These are phyloP conservation scores for Nycticorax nycticorax DNA, from an alignment of 2,113 vertebrate genomes.

Conservation along the genomic window DNA sequence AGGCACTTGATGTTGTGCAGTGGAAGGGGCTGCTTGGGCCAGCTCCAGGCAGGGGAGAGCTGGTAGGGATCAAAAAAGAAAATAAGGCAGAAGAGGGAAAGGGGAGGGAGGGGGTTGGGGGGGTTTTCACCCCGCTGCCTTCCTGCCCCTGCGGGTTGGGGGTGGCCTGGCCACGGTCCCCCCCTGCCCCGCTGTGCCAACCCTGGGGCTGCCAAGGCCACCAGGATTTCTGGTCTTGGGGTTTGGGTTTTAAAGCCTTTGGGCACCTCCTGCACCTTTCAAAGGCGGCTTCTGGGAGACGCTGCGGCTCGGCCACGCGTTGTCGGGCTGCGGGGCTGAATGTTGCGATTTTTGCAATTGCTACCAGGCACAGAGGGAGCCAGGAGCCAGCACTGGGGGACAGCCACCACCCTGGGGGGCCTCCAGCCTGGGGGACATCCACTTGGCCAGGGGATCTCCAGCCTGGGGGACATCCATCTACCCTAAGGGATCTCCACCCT, in stretches of 20 bases:
- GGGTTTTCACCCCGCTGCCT: accelerated
- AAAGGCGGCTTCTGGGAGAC: neutral
- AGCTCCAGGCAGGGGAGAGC: neutral
- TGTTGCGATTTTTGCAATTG: neutral
- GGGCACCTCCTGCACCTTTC: no score
- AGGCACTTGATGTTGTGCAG: neutral
- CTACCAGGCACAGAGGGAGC: accelerated
- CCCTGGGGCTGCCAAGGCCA: neutral
- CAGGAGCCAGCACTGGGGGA: neutral
- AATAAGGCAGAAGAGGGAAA: neutral
- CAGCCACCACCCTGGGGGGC: accelerated
- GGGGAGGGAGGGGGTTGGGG: no score
- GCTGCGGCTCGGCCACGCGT: accelerated
- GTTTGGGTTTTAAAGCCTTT: neutral
- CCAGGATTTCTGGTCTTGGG: no score
- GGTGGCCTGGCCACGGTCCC: neutral
- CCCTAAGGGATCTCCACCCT: no score
- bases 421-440: neutral
- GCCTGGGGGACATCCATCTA: accelerated
- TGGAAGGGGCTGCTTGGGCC: neutral
- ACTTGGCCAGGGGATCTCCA: neutral
- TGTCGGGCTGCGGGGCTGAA: accelerated
- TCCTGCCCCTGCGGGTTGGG: accelerated
- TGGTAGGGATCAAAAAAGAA: neutral
- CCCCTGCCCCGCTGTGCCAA: accelerated